Evolutionary conservation across 2,113 vertebrate species (phyloP), one percentile per base, ranked within the genome.

Genomic region (Dolichotis patagonum): DNA sequence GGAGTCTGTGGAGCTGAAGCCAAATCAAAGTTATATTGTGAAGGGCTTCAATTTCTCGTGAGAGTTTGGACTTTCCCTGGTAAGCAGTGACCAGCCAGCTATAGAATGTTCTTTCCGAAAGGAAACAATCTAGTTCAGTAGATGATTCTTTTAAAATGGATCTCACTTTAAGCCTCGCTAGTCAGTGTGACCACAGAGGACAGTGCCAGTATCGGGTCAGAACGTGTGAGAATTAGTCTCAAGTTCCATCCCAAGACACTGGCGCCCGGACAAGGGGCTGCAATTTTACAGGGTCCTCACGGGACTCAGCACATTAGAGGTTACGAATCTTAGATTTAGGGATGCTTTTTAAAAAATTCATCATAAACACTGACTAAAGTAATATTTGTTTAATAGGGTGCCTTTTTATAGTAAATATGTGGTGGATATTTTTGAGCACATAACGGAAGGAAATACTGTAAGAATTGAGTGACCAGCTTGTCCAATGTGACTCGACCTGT

Each of bases 11-110:
- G 38, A n/a, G 46, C 73, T 43, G 62, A 84, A 75, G 73, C 80
- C 49, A 11, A n/a, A 14, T 7, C 54, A 24, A 10, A 11, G 19
- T 46, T 63, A 14, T 17, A 0, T 75, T 1, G 1, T 4, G 30
- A 60, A 87, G n/a, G 56, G 8, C 13, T 43, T 63, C 3, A 19
- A 5, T 62, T 4, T 26, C 41, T 89, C 77, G 38, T 14, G 54
- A 69, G 88, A 35, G 30, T 54, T 38, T 91, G 88, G 62, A 63
- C 56, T 67, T 75, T 20, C 16, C 54, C n/a, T 82, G 77, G 43
- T 56, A 28, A 80, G 63, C 65, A 26, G 49, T 46, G 65, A 58
- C 11, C 69, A 14, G 16, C 43, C 24, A 73, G 41, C 20, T 35
- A 24, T 43, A 28, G 35, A 46, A n/a, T 10, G 20, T 38, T 93